Conservation (phyloP, 2,113 vertebrate species). For the Sander vitreus region DNA sequence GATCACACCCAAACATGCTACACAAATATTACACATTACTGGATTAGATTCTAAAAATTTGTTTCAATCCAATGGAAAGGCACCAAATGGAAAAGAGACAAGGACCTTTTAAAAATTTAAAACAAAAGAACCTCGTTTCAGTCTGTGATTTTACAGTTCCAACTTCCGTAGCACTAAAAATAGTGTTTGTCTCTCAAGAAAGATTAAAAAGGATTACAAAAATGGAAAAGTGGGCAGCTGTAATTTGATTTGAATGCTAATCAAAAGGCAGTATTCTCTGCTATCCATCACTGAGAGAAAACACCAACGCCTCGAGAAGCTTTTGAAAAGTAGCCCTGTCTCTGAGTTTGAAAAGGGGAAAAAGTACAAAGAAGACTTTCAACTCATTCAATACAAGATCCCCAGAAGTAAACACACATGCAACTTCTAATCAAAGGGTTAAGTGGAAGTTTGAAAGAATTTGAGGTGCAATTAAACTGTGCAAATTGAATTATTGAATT, state of each 20-base stretch:
- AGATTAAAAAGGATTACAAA: neutral
- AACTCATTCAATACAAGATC: constrained; percentile 1
- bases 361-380: neutral
- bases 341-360: constrained; percentile 17
- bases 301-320: constrained; percentile 27
- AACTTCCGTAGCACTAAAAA: constrained; percentile 9
- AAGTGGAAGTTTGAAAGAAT: constrained; percentile 4
- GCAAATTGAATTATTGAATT: constrained; percentile 28
- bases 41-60: neutral
- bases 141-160: constrained; percentile 13
- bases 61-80: neutral
- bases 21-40: neutral
- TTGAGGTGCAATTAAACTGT: constrained; percentile 17
- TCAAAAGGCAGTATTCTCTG: neutral
- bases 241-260: constrained; percentile 15
- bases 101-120: neutral
- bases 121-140: constrained; percentile 28
- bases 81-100: constrained; percentile 26
- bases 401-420: neutral
- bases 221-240: constrained; percentile 12
- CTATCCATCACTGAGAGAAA: constrained; percentile 4
- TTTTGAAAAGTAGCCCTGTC: constrained; percentile 25
- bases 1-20: neutral
- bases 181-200: constrained; percentile 5
- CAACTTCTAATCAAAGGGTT: constrained; percentile 11